Conservation (phyloP, 2,888 invertebrate genomes). For the Rhopalosiphum nymphaeae region DNA sequence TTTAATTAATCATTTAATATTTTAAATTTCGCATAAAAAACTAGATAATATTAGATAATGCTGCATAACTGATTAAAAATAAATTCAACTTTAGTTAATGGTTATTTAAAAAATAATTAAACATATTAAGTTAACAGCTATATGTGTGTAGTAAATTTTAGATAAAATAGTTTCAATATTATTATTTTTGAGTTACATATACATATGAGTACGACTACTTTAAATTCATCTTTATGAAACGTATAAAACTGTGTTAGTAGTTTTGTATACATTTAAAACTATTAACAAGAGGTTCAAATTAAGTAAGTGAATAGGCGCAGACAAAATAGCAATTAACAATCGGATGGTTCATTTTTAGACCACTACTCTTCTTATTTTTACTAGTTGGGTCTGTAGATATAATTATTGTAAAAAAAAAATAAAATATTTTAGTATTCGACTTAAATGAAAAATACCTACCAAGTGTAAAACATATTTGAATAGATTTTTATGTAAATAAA, state of each 20-base stretch:
- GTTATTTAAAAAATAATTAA: background rate
- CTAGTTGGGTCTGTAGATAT: background rate
- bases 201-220: background rate
- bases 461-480: background rate
- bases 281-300: constrained; percentile 56
- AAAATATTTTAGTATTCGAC: background rate
- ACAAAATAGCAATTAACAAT: constrained; percentile 40
- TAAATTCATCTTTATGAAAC: constrained; percentile 5
- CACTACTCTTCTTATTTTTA: background rate
- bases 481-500: background rate
- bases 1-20: background rate
- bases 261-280: constrained; percentile 5
- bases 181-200: background rate
- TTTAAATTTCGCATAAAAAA: background rate
- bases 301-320: constrained; percentile 24
- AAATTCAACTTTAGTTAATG: background rate
- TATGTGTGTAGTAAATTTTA: background rate
- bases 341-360: constrained; percentile 26
- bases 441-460: background rate
- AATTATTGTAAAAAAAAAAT: constrained; percentile 17
- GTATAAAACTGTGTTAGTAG: constrained; percentile 13
- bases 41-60: background rate
- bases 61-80: background rate
- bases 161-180: background rate
- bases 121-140: too few species aligned